Conservation (phyloP, 2,797 vertebrate species). For the Coregonus sp. region DNA sequence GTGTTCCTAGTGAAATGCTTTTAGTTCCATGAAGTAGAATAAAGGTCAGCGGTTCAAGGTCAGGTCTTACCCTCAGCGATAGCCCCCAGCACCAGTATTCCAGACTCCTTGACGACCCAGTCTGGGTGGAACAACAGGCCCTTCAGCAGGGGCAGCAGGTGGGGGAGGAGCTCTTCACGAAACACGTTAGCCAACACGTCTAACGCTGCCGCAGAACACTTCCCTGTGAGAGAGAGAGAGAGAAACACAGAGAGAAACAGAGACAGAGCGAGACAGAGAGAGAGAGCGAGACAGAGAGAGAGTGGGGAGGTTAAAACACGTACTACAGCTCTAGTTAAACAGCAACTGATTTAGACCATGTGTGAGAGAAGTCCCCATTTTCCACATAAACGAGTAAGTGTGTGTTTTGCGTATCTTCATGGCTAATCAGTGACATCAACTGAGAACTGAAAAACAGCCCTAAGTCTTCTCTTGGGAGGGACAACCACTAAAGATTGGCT, state of each 20-base stretch:
- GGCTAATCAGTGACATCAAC: neutral
- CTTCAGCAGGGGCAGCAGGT: constrained; percentile 89
- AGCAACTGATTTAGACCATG: no score
- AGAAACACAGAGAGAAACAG: neutral
- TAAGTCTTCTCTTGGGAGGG: no score
- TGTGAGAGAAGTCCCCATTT: neutral
- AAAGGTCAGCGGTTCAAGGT: neutral
- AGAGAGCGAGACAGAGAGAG: no score
- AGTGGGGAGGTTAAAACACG: neutral
- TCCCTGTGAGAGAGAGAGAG: constrained; percentile 66
- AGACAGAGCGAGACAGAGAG: no score
- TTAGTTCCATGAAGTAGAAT: no score
- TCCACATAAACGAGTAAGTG: no score
- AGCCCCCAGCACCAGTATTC: constrained; percentile 90
- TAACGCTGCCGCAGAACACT: constrained; percentile 87
- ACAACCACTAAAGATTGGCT: neutral
- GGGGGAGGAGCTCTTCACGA: constrained; percentile 87
- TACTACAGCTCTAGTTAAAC: no score
- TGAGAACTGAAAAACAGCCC: no score
- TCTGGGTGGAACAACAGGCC: constrained; percentile 92
- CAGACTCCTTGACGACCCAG: constrained; percentile 95
- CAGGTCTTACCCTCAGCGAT: constrained; percentile 84
- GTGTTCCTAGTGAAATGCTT: neutral
- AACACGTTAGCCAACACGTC: constrained; percentile 91
- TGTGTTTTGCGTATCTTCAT: neutral